Evolutionary conservation across 1,140 invertebrate species (phyloP), one percentile per base, ranked within the genome.

Genomic region (Saccostrea glomerata): DNA sequence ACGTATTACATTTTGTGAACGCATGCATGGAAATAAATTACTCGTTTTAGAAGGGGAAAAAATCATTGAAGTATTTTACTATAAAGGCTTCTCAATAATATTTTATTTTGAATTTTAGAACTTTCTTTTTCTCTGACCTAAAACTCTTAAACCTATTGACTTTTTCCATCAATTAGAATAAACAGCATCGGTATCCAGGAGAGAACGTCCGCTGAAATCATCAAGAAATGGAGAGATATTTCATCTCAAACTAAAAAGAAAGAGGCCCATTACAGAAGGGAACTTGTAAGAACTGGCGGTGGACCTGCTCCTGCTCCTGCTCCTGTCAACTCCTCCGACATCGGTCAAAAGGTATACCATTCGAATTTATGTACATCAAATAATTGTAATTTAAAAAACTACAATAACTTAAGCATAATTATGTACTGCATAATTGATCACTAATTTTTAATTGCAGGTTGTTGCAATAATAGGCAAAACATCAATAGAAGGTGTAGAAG

Each of bases 381-480:
- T 60, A 60, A 60, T 20, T 60, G 58, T 20, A 60, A 60, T 60
- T 4, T 60, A 4, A 17, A 20, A 13, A 4, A 60, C 58, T 60
- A 17, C 20, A 17, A 36, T 36, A 36, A 36, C 30, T 36, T 36
- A 36, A 36, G 30, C 30, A 36, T 36, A 36, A 36, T 36, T 36
- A 20, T 60, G 20, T 60, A 17, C 30, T 36, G 13, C 13, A 13
- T 60, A 60, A 60, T 60, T 60, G 13, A 15, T 17, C 58, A 13
- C 47, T 47, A 47, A 47, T 47, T 47, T 47, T 20, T 63, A 17
- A 63, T 63, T 63, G 1, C 58, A 63, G 58, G 58, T 63, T 63
- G 58, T 63, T 63, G 58, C 58, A n/a, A 63, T 63, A 63, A 63
- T 63, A 63, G 58, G 58, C 58, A 63, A 63, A 3, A 63, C 58